Evolutionary conservation across 2,888 invertebrate genomes (phyloP), one percentile per base, ranked within the genome.

Genomic region (Cephus sareptanus): DNA sequence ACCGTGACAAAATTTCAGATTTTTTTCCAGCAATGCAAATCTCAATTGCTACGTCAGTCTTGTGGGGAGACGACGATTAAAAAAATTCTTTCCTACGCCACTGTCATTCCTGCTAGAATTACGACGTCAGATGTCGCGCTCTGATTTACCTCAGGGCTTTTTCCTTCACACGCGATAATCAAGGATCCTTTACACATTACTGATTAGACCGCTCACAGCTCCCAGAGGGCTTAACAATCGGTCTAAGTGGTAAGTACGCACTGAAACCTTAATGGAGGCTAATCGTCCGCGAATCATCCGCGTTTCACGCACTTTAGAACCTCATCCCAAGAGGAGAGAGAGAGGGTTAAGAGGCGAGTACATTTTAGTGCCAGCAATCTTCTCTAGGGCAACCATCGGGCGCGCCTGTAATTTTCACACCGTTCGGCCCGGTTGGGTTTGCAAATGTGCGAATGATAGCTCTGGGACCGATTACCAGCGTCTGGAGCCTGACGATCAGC

Each of bases 391-490:
- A 56, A 69, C 75, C 75, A n/a, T 34, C 73, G 35, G 70, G 76
- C 79, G 74, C 82, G 85, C 83, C 88, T 87, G 87, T 88, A 90
- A 91, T 91, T 90, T 91, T 89, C 89, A 89, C 90, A 85, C 90
- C 89, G 88, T 90, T 88, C 86, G 85, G 56, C 56, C 82, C 85
- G 85, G 85, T 87, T 85, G 85, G 85, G 85, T 83, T 88, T 87
- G 87, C 87, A 89, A 91, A 90, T 88, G 86, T 87, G 88, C 87
- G 86, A 88, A 89, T 89, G 87, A 90, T 89, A 89, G 87, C 84
- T 82, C 82, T 76, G 33, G 15, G 74, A 79, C 79, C 81, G 75
- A 78, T 81, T 74, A 78, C 40, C 68, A 56, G 23, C 23, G 56
- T 56, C 56, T 56, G 56, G 56, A 15, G 56, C 56, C 56, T 56